A percentile compares a stretch with the other conserved stretches of the same genome.
phyloP scores from a whole-genome alignment of 2,797 vertebrate species.

The Percopsis omiscomaycus region DNA sequence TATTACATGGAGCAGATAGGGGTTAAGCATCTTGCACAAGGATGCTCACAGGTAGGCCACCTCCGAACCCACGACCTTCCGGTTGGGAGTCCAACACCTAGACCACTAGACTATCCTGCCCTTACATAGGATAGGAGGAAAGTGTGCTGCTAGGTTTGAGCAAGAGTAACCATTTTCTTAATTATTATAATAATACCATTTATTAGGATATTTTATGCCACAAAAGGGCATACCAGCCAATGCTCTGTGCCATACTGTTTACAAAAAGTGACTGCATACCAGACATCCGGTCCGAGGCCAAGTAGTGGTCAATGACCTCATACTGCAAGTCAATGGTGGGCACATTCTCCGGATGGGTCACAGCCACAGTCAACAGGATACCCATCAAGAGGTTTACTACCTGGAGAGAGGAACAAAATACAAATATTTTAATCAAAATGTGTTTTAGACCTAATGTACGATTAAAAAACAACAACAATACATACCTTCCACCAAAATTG shows the following conservation, averaged over 20 bases:
- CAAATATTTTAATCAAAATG: background rate
- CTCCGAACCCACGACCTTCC: no score
- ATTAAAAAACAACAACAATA: no score
- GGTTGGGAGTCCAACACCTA: no score
- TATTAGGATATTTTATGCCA: background rate
- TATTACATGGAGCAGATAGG: no score
- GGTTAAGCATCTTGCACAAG: no score
- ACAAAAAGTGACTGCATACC: slow-evolving; percentile 74
- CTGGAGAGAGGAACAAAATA: slow-evolving; percentile 61
- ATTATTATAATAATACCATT: background rate
- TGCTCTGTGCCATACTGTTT: background rate
- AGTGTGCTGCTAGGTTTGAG: no score
- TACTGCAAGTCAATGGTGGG: slow-evolving; percentile 93
- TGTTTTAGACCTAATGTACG: background rate
- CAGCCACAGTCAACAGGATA: slow-evolving; percentile 93
- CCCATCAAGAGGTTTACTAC: slow-evolving; percentile 97
- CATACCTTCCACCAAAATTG: no score
- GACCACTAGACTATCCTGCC: no score
- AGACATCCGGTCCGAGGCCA: slow-evolving; percentile 93
- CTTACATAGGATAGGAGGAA: no score
- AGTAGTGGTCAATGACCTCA: slow-evolving; percentile 97
- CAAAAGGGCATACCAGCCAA: background rate
- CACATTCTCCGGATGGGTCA: slow-evolving; percentile 94
- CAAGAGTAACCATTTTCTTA: background rate
- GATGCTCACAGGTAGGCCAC: no score